Conservation (phyloP, 2,888 invertebrate species). For the Ectemnius continuus region DNA sequence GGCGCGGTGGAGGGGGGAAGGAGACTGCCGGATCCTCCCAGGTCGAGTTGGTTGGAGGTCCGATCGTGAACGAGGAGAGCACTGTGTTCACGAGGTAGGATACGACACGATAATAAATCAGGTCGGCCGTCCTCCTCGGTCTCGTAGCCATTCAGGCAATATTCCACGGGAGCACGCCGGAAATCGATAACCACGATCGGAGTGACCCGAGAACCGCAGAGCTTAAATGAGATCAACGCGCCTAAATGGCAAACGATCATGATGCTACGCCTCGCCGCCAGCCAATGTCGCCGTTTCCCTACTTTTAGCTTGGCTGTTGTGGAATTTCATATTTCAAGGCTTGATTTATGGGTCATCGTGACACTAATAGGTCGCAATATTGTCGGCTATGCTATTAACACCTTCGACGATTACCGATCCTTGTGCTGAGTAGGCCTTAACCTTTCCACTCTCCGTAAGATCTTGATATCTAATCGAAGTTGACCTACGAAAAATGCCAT, state of each 20-base stretch:
- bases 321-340: too few species aligned
- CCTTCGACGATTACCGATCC: too few species aligned
- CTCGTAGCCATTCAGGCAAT: conserved; percentile 32
- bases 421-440: too few species aligned
- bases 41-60: conserved; percentile 24
- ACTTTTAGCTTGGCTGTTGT: too few species aligned
- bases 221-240: conserved; percentile 39
- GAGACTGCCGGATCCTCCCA: neutral
- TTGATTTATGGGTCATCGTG: too few species aligned
- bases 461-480: too few species aligned
- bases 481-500: too few species aligned
- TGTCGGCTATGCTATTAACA: too few species aligned
- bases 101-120: conserved; percentile 41
- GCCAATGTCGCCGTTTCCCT: too few species aligned
- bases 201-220: conserved; percentile 31
- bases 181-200: neutral
- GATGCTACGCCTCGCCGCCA: too few species aligned
- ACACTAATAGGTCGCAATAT: too few species aligned
- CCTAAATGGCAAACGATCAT: conserved; percentile 23
- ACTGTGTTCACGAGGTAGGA: conserved; percentile 18
- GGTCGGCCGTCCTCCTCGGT: neutral
- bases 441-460: too few species aligned
- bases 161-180: conserved; percentile 21
- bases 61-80: conserved; percentile 26
- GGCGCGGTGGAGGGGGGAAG: neutral